These are phyloP conservation scores for Yponomeuta malinellus DNA, from an alignment of 2,888 invertebrate genomes.

Conservation along the genomic window DNA sequence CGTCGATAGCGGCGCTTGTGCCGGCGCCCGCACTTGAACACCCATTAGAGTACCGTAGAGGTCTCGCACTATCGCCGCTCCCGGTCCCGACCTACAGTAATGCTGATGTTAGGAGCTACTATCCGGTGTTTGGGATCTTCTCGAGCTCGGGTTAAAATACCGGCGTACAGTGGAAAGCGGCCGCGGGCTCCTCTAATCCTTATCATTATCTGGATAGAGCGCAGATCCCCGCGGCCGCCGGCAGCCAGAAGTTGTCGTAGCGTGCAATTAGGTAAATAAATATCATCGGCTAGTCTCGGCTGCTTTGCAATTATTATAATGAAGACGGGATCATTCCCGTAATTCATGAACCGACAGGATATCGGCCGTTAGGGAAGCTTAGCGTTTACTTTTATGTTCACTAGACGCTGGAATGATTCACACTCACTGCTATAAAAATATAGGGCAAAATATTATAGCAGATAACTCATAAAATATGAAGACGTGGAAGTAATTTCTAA, in stretches of 20 bases:
- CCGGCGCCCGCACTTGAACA: not conserved
- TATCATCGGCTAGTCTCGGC: constrained; percentile 11
- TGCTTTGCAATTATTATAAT: constrained; percentile 16
- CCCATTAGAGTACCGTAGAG: too few species aligned
- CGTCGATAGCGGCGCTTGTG: not conserved
- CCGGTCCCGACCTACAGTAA: not conserved
- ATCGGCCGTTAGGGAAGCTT: not conserved
- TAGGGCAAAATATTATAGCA: not conserved
- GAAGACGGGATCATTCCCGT: constrained; percentile 11
- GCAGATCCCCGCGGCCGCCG: not conserved
- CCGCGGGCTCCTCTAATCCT: not conserved
- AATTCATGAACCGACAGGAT: constrained; percentile 14
- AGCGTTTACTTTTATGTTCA: not conserved
- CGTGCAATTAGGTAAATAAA: constrained; percentile 25
- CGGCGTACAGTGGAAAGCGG: not conserved
- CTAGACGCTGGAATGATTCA: not conserved
- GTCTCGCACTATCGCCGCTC: not conserved
- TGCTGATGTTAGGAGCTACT: not conserved
- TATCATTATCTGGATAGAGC: not conserved
- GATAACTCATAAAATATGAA: not conserved
- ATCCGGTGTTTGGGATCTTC: not conserved
- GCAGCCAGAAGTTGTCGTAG: not conserved
- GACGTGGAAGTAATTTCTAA: not conserved
- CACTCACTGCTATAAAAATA: not conserved
- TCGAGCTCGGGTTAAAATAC: not conserved